Conservation (phyloP, 2,797 vertebrate genomes). For the Falco columbarius region DNA sequence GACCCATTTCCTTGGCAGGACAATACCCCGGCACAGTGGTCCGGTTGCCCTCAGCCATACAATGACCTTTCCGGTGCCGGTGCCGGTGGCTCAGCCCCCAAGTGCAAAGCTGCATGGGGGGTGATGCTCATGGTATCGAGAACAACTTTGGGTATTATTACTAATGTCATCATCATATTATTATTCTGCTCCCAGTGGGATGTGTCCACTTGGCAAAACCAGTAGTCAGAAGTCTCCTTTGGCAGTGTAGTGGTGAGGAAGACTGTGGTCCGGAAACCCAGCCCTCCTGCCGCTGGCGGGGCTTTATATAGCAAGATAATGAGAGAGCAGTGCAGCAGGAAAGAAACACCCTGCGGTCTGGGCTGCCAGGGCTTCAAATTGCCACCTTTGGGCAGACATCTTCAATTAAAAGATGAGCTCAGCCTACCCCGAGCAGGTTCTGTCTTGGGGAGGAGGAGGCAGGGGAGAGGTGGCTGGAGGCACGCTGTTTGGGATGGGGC, state of each 20-base stretch:
- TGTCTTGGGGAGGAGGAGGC: background rate
- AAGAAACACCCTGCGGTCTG: conserved; percentile 25
- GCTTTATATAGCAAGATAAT: conserved; percentile 56
- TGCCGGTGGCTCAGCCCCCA: background rate
- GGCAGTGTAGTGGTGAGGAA: background rate
- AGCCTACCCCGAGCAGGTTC: background rate
- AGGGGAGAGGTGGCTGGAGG: background rate
- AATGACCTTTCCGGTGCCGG: conserved; percentile 1
- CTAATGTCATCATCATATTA: background rate
- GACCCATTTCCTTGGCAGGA: conserved; percentile 56
- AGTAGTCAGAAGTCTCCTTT: background rate
- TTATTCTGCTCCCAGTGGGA: background rate
- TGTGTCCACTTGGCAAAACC: background rate
- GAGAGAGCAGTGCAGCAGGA: conserved; percentile 45
- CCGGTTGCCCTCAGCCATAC: background rate
- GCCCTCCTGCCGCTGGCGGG: background rate
- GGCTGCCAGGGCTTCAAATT: background rate
- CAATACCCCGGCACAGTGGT: background rate
- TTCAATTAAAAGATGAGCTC: conserved; percentile 36
- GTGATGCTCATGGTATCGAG: rapidly evolving
- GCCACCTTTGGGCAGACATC: background rate
- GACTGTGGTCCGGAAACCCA: conserved; percentile 43
- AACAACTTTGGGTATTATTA: background rate
- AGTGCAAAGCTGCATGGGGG: background rate
- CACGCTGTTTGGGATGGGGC: background rate